Percentiles rank a stretch among this genome's conserved stretches.
Conservation (phyloP, 2,888 invertebrate species). For the Keiferia lycopersicella region DNA sequence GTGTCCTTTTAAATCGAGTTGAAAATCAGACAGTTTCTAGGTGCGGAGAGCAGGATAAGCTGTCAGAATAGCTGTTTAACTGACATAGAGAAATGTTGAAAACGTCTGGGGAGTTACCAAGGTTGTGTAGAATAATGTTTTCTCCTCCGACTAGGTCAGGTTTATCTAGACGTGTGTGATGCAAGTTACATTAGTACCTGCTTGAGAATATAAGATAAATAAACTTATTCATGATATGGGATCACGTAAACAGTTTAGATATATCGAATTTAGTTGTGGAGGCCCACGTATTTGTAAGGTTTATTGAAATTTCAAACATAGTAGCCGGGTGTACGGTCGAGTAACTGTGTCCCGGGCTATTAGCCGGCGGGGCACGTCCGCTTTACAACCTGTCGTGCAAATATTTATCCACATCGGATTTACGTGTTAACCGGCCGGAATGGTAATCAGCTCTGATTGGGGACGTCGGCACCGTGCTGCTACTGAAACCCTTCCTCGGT, state of each 20-base stretch:
- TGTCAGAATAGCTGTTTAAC: constrained; percentile 12
- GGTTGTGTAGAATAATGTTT: neutral
- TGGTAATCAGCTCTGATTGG: constrained; percentile 57
- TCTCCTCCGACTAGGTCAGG: constrained; percentile 2
- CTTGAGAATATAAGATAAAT: neutral
- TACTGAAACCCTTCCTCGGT: constrained; percentile 21
- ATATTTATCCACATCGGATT: constrained; percentile 78
- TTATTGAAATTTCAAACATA: constrained; percentile 55
- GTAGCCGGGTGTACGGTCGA: constrained; percentile 47
- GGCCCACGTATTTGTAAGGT: constrained; percentile 33
- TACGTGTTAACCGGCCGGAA: constrained; percentile 72
- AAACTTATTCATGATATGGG: neutral
- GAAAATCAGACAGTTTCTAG: constrained; percentile 15
- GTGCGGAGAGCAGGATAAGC: constrained; percentile 13
- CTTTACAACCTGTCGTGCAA: constrained; percentile 76
- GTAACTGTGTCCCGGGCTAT: constrained; percentile 66
- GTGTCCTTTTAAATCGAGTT: constrained; percentile 11
- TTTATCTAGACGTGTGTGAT: neutral
- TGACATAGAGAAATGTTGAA: constrained; percentile 16
- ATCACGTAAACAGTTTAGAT: neutral
- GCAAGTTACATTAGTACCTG: neutral
- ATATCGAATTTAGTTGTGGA: constrained; percentile 20
- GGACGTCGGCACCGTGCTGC: constrained; percentile 22
- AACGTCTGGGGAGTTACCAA: constrained; percentile 13
- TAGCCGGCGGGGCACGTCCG: constrained; percentile 67